A percentile compares a stretch with the other conserved stretches of the same genome.
These are phyloP conservation scores for Matsumurasca onukii DNA, from an alignment of 1,140 invertebrate species.

Conservation along the genomic window DNA sequence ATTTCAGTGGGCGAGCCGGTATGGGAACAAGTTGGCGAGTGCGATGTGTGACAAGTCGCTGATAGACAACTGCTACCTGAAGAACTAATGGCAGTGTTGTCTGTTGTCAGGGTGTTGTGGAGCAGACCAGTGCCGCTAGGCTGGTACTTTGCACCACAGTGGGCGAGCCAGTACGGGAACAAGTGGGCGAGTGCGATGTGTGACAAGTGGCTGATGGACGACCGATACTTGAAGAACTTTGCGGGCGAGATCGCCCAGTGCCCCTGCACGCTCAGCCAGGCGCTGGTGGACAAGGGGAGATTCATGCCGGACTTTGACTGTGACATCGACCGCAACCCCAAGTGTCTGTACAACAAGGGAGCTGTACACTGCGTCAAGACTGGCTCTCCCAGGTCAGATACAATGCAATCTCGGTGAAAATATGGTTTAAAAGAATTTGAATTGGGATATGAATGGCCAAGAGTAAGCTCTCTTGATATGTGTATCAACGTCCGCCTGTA, in stretches of 20 bases:
- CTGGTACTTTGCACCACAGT: slow-evolving; percentile 91
- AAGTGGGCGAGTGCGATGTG: slow-evolving; percentile 82
- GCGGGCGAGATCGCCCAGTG: slow-evolving; percentile 79
- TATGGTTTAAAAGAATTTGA: not conserved
- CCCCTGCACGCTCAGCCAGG: slow-evolving; percentile 90
- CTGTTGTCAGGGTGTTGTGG: slow-evolving; percentile 70
- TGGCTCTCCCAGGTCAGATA: slow-evolving; percentile 81
- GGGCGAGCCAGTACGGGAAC: slow-evolving; percentile 73
- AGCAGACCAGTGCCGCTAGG: slow-evolving; percentile 86
- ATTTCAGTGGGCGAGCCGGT: slow-evolving; percentile 82
- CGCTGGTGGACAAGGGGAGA: slow-evolving; percentile 86
- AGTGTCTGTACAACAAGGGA: slow-evolving; percentile 84
- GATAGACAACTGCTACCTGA: slow-evolving; percentile 79
- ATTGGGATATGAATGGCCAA: not conserved
- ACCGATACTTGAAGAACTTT: slow-evolving; percentile 86
- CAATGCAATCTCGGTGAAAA: not conserved
- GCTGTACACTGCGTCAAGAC: slow-evolving; percentile 91
- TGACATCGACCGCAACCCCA: slow-evolving; percentile 87
- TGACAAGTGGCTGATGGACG: slow-evolving; percentile 84
- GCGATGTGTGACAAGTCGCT: slow-evolving; percentile 87
- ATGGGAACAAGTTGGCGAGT: slow-evolving; percentile 78
- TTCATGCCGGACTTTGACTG: slow-evolving; percentile 90
- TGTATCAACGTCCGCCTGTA: too few relatives aligned
- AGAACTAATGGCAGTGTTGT: too few relatives aligned
- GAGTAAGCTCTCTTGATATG: not conserved